phyloP scores from a whole-genome alignment of 2,797 vertebrate genomes.

The Onychomys arenicola region DNA sequence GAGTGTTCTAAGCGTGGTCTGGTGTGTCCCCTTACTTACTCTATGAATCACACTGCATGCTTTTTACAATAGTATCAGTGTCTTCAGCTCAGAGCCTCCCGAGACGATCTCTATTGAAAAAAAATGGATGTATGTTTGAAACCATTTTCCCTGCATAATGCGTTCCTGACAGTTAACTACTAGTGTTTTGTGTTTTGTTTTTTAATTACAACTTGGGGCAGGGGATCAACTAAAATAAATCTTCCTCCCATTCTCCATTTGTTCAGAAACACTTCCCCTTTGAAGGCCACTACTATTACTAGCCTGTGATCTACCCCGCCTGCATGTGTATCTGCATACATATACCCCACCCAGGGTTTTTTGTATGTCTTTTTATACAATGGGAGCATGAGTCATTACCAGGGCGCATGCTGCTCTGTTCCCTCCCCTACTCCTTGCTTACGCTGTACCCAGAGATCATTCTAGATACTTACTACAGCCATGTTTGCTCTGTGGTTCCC shows the following conservation, averaged over 20 bases:
- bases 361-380: neutral
- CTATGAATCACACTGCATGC: neutral
- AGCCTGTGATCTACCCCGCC: neutral
- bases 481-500: neutral
- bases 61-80: neutral
- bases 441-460: neutral
- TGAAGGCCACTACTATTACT: neutral
- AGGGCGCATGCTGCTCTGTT: neutral
- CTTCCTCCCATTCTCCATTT: neutral
- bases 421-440: neutral
- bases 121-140: neutral
- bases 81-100: neutral
- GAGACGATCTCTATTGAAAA: neutral
- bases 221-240: neutral
- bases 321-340: too few relatives aligned
- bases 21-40: neutral
- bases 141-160: constrained; percentile 8
- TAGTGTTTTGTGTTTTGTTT: too few relatives aligned
- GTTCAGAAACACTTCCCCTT: neutral
- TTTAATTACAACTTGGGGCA: neutral
- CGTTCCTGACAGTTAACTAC: constrained; percentile 30
- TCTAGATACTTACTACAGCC: neutral
- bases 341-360: neutral
- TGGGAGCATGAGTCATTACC: neutral
- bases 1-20: neutral